Percentiles rank a stretch among this genome's conserved stretches.
Conservation (phyloP, 2,888 invertebrate genomes). For the Morpho achilles region DNA sequence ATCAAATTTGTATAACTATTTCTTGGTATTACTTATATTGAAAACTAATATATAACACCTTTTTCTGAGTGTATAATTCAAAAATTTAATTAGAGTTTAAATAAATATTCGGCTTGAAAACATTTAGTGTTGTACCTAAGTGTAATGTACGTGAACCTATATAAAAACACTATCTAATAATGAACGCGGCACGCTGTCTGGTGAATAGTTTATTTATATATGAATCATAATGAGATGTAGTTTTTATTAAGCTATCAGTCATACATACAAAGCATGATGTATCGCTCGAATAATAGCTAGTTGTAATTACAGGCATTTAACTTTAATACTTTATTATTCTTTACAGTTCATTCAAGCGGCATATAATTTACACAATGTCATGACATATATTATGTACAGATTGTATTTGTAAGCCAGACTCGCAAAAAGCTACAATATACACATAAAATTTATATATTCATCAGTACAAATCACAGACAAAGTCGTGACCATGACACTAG, state of each 20-base stretch:
- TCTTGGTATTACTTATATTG: too few relatives aligned
- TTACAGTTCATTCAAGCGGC: not conserved
- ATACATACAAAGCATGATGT: slow-evolving; percentile 28
- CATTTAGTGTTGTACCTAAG: too few relatives aligned
- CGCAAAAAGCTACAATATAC: too few relatives aligned
- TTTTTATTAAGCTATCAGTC: slow-evolving; percentile 46
- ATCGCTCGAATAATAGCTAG: slow-evolving; percentile 8
- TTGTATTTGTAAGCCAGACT: too few relatives aligned
- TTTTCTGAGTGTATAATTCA: too few relatives aligned
- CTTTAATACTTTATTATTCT: slow-evolving; percentile 2
- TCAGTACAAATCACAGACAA: slow-evolving; percentile 8
- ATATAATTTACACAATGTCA: too few relatives aligned
- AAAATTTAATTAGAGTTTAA: too few relatives aligned
- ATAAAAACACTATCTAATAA: slow-evolving; percentile 6
- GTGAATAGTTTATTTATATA: slow-evolving; percentile 31
- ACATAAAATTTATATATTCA: not conserved
- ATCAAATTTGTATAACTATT: too few relatives aligned
- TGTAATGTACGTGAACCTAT: not conserved
- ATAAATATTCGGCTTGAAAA: too few relatives aligned
- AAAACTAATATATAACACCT: too few relatives aligned
- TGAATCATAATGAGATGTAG: slow-evolving; percentile 43
- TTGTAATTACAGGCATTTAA: slow-evolving; percentile 3
- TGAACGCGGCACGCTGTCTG: slow-evolving; percentile 71
- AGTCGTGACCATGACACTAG: slow-evolving; percentile 15
- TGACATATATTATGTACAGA: too few relatives aligned